Evolutionary conservation across 2,797 vertebrate species (phyloP).

Genomic region (Phoeniculus purpureus): DNA sequence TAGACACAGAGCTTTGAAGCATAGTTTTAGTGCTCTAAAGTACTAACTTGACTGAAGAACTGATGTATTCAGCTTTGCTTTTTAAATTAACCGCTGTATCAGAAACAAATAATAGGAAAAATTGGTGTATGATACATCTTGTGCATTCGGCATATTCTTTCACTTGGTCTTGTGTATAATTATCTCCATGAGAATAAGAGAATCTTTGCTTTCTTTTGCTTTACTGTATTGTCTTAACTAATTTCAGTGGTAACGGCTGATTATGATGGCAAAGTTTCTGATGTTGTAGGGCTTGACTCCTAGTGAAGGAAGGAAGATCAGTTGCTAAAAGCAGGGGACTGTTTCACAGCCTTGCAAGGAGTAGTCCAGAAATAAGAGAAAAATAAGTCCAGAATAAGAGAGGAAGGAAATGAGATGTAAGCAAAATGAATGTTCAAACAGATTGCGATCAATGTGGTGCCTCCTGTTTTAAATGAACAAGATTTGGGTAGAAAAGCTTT

Average conservation of each 20-base stretch:
- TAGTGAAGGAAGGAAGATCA: neutral
- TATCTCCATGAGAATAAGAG: neutral
- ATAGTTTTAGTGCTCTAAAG: neutral
- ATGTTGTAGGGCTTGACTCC: constrained; percentile 1
- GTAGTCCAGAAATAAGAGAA: neutral
- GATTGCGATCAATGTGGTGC: neutral
- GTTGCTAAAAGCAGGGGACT: neutral
- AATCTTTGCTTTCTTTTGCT: constrained; percentile 8
- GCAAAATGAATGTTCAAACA: constrained; percentile 8
- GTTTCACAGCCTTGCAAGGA: neutral
- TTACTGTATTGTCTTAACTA: constrained; percentile 18
- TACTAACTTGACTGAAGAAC: neutral
- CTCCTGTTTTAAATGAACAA: neutral
- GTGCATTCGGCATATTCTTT: neutral
- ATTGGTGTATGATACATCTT: neutral
- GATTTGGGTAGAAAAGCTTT: neutral
- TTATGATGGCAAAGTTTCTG: neutral
- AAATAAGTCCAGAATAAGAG: neutral
- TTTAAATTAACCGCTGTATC: constrained; percentile 4
- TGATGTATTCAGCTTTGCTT: constrained; percentile 10
- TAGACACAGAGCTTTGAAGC: constrained; percentile 32
- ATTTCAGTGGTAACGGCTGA: neutral
- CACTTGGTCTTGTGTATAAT: neutral
- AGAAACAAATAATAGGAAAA: neutral
- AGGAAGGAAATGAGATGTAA: constrained; percentile 39